These are phyloP conservation scores for Adineta ricciae DNA, from an alignment of 2,888 invertebrate genomes.

Conservation along the genomic window DNA sequence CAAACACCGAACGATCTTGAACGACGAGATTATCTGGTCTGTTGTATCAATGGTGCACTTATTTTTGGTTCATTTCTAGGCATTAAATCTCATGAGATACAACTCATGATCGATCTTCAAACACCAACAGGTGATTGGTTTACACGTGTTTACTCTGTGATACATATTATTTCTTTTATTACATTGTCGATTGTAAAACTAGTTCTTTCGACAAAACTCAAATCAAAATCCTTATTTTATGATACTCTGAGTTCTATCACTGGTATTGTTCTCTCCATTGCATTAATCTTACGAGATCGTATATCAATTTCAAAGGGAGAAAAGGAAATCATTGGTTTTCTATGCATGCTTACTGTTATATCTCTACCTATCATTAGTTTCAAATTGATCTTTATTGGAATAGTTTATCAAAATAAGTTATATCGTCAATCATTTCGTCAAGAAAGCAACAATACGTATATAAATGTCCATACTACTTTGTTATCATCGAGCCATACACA, in stretches of 20 bases:
- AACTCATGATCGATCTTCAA: not conserved
- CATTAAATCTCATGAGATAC: not conserved
- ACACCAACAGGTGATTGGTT: slow-evolving; percentile 9
- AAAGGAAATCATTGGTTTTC: not conserved
- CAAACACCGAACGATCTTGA: not conserved
- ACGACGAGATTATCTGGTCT: slow-evolving; percentile 13
- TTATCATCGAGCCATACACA: not conserved
- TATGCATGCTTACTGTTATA: not conserved
- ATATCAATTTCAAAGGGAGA: not conserved
- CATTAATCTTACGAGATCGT: not conserved
- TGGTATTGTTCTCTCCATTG: not conserved
- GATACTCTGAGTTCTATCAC: not conserved
- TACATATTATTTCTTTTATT: not conserved
- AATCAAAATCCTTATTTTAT: not conserved
- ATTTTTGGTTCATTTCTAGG: slow-evolving; percentile 16
- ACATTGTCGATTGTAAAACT: not conserved
- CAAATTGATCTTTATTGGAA: not conserved
- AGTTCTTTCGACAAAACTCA: not conserved
- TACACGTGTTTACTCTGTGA: not conserved
- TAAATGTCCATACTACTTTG: not conserved
- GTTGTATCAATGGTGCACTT: slow-evolving; percentile 11
- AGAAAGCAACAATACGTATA: not conserved
- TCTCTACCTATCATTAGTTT: not conserved
- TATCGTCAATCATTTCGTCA: not conserved
- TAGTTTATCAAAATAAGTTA: not conserved